Conservation (phyloP, 2,888 invertebrate genomes). For the Cantharis flavilabris region DNA sequence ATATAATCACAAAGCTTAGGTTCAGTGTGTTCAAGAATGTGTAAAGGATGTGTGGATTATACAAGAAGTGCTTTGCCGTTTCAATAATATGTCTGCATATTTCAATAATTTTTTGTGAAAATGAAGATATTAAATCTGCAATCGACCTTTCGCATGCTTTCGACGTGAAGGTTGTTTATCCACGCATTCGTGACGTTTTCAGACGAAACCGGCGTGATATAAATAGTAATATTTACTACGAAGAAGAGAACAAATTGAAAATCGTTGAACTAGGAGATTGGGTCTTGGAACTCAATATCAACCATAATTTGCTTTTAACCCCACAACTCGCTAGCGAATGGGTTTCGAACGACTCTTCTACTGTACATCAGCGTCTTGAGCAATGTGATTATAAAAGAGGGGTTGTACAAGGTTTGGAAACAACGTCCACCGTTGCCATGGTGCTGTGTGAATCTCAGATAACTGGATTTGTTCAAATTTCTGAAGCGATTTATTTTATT, state of each 20-base stretch:
- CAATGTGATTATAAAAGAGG: constrained; percentile 47
- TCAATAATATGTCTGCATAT: not conserved
- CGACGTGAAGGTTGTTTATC: constrained; percentile 38
- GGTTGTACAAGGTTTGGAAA: constrained; percentile 40
- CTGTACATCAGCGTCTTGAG: constrained; percentile 22
- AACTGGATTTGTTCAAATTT: constrained; percentile 45
- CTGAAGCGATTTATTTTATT: constrained; percentile 42
- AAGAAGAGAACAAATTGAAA: constrained; percentile 38
- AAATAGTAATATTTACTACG: constrained; percentile 36
- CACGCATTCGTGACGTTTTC: constrained; percentile 36
- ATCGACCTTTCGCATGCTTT: constrained; percentile 21
- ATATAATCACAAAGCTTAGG: constrained; percentile 1
- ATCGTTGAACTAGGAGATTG: constrained; percentile 45
- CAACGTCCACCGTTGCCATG: constrained; percentile 42
- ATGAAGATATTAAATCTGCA: constrained; percentile 1
- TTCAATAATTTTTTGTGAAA: not conserved
- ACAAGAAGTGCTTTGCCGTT: not conserved
- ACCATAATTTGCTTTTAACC: constrained; percentile 42
- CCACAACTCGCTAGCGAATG: constrained; percentile 42
- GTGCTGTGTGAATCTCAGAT: constrained; percentile 42
- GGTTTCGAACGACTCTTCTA: constrained; percentile 37
- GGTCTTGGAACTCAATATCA: constrained; percentile 42
- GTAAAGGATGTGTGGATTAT: constrained; percentile 6
- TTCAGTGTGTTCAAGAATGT: constrained; percentile 8
- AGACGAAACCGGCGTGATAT: constrained; percentile 35